Evolutionary conservation across 1,140 invertebrate species (phyloP).

Genomic region (Penaeus indicus): DNA sequence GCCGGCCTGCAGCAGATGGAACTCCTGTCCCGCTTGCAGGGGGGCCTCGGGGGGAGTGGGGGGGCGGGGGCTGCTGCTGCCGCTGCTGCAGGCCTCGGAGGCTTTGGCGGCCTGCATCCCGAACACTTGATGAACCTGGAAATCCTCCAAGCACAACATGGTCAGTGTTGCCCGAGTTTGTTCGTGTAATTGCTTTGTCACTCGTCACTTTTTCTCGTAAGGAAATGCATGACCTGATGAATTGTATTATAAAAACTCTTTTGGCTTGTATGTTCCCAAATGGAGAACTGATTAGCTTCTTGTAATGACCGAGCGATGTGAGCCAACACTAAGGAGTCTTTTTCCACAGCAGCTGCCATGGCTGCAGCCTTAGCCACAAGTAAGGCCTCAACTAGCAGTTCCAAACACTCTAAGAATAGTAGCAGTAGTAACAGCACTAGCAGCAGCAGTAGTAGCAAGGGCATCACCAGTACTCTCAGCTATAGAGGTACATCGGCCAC

Average conservation of each 20-base stretch:
- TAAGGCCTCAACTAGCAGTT: conserved; percentile 44
- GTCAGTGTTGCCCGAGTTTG: conserved; percentile 2
- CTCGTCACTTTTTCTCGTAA: not conserved
- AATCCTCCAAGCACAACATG: conserved; percentile 65
- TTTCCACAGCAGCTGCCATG: conserved; percentile 54
- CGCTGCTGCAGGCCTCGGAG: conserved; percentile 44
- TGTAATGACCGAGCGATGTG: not conserved
- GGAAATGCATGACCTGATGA: not conserved
- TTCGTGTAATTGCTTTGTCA: not conserved
- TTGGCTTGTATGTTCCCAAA: not conserved
- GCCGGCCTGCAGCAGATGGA: conserved; percentile 57
- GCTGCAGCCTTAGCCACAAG: conserved; percentile 50
- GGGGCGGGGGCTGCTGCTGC: conserved; percentile 54
- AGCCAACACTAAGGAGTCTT: not conserved
- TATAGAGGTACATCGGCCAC: conserved; percentile 47
- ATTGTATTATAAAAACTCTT: not conserved
- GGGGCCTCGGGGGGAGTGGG: conserved; percentile 43
- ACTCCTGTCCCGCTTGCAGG: conserved; percentile 48
- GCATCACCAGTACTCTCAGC: conserved; percentile 54
- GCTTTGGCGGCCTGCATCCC: conserved; percentile 60
- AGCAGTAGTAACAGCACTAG: conserved; percentile 11
- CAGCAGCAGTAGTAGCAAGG: conserved; percentile 41
- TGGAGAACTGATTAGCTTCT: not conserved
- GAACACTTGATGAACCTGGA: conserved; percentile 66
- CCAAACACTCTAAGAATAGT: conserved; percentile 10